These are phyloP conservation scores for Trematomus loennbergii DNA, from an alignment of 2,113 vertebrate species.

Conservation along the genomic window DNA sequence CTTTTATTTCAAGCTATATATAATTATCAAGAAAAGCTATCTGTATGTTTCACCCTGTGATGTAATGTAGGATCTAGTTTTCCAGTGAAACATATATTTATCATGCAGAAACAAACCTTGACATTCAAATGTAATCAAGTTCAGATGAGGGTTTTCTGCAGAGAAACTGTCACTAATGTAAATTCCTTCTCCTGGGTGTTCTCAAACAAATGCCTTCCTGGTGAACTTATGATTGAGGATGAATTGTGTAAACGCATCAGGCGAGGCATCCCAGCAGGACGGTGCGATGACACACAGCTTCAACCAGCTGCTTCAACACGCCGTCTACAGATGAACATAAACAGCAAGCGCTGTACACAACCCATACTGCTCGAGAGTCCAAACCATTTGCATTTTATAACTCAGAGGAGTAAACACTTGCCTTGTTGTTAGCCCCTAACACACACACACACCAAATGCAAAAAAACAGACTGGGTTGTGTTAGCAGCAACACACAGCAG, in stretches of 20 bases:
- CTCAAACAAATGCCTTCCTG: constrained; percentile 48
- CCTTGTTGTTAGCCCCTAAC: constrained; percentile 55
- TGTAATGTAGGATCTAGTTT: not conserved
- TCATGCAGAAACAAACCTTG: not conserved
- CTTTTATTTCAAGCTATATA: constrained; percentile 23
- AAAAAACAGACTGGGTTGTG: constrained; percentile 23
- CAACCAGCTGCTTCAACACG: constrained; percentile 39
- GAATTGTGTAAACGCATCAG: constrained; percentile 33
- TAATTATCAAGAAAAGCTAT: constrained; percentile 3
- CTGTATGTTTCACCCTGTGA: not conserved
- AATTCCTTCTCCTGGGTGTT: constrained; percentile 42
- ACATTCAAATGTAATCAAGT: constrained; percentile 28
- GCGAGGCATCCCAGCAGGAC: constrained; percentile 9
- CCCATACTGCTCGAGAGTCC: constrained; percentile 33
- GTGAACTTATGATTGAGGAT: constrained; percentile 39
- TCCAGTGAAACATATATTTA: constrained; percentile 1
- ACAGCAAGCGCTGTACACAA: constrained; percentile 52
- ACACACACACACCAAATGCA: constrained; percentile 36
- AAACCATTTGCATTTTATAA: constrained; percentile 36
- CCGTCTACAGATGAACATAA: constrained; percentile 47
- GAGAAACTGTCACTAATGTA: constrained; percentile 46
- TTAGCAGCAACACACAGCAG: constrained; percentile 4
- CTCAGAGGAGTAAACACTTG: constrained; percentile 62
- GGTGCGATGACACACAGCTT: constrained; percentile 31
- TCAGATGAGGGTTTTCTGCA: constrained; percentile 6